phyloP scores from a whole-genome alignment of 2,113 vertebrate genomes.

The Athene cunicularia region DNA sequence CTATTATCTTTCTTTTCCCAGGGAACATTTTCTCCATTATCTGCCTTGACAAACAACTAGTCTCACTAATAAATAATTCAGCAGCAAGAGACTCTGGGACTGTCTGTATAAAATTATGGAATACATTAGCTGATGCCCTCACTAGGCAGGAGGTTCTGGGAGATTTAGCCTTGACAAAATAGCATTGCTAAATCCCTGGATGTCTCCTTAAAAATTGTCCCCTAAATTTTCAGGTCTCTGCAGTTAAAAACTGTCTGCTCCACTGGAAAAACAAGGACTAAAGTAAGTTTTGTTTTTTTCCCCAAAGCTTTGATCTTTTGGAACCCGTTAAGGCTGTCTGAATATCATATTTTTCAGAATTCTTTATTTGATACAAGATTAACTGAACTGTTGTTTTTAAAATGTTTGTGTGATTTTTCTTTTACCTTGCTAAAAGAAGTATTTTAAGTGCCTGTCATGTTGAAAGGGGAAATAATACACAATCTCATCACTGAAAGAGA shows the following conservation, averaged over 20 bases:
- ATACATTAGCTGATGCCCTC: conserved; percentile 23
- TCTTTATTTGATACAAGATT: not conserved
- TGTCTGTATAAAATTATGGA: conserved; percentile 24
- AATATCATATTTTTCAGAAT: not conserved
- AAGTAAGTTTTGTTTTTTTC: not conserved
- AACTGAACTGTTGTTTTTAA: not conserved
- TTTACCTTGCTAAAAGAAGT: not conserved
- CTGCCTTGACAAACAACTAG: conserved; percentile 28
- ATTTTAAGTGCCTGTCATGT: not conserved
- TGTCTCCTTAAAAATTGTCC: not conserved
- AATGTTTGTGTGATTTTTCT: not conserved
- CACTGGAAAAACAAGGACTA: not conserved
- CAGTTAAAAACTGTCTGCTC: not conserved
- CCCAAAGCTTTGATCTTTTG: not conserved
- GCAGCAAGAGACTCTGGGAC: not conserved
- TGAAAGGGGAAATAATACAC: not conserved
- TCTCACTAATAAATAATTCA: conserved; percentile 58
- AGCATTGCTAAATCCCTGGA: not conserved
- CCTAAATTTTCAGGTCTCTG: not conserved
- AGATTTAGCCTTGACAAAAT: not conserved
- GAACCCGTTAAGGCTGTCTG: not conserved
- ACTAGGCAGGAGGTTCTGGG: not conserved
- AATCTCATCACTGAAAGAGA: not conserved
- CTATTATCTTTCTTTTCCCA: conserved; percentile 27
- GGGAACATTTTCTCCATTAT: not conserved